phyloP scores from a whole-genome alignment of 2,113 vertebrate genomes.

The Felis chaus region DNA sequence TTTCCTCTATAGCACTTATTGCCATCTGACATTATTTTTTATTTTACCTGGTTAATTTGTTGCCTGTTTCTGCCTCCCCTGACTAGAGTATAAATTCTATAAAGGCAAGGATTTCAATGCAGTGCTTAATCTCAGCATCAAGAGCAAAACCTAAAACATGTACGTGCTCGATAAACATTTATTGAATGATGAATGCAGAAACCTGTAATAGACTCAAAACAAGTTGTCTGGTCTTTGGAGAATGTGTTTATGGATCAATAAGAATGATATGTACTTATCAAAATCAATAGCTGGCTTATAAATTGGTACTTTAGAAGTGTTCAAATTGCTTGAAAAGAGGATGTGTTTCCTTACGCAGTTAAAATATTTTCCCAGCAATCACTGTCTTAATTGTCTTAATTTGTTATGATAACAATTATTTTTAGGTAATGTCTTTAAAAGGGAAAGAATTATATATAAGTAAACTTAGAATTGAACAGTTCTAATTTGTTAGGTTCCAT shows the following conservation, averaged over 20 bases:
- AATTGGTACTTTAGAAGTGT: background rate
- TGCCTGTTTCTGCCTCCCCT: background rate
- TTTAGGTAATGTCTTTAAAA: background rate
- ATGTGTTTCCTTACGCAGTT: background rate
- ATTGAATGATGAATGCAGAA: background rate
- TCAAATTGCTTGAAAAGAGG: background rate
- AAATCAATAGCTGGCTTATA: background rate
- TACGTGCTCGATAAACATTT: background rate
- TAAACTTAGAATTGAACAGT: background rate
- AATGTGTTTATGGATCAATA: constrained; percentile 6
- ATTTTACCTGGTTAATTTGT: background rate
- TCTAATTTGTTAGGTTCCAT: background rate
- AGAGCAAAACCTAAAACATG: background rate
- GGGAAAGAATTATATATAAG: background rate
- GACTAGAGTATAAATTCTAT: background rate
- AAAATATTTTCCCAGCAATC: constrained; percentile 13
- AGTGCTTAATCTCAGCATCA: background rate
- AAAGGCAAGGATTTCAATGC: background rate
- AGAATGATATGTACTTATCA: constrained; percentile 1
- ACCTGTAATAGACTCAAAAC: background rate
- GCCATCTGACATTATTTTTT: background rate
- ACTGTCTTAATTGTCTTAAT: background rate
- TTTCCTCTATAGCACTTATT: background rate
- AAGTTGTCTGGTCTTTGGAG: background rate
- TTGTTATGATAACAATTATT: background rate